A percentile compares a stretch with the other conserved stretches of the same genome.
Conservation (phyloP, 2,888 invertebrate species). For the Balanococcus diminutus region DNA sequence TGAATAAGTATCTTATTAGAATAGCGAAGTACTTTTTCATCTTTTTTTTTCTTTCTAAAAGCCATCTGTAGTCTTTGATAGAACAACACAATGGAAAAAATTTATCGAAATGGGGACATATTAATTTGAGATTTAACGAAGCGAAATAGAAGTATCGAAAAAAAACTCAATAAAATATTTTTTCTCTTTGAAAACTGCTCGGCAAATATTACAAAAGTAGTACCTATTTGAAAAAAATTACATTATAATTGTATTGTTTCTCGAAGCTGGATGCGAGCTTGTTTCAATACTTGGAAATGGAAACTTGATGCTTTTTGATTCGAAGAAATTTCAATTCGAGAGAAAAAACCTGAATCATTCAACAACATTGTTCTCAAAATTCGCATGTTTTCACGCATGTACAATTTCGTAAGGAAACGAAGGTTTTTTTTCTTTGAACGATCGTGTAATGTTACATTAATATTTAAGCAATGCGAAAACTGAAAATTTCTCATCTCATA, state of each 20-base stretch:
- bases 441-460: not conserved
- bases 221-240: not conserved
- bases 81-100: not conserved
- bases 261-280: not conserved
- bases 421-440: not conserved
- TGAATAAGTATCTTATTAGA: not conserved
- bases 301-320: constrained; percentile 16
- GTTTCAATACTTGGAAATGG: not conserved
- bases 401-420: not conserved
- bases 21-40: not conserved
- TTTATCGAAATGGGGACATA: not conserved
- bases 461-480: not conserved
- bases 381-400: not conserved
- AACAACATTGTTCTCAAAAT: not conserved
- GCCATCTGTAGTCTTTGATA: not conserved
- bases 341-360: not conserved
- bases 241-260: not conserved
- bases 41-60: not conserved
- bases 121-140: not conserved
- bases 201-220: not conserved
- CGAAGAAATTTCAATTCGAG: not conserved
- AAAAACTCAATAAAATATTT: not conserved
- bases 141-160: not conserved
- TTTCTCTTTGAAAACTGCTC: not conserved
- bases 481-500: too few species aligned